Conservation (phyloP, 2,888 invertebrate species). For the Esperia sulphurella region DNA sequence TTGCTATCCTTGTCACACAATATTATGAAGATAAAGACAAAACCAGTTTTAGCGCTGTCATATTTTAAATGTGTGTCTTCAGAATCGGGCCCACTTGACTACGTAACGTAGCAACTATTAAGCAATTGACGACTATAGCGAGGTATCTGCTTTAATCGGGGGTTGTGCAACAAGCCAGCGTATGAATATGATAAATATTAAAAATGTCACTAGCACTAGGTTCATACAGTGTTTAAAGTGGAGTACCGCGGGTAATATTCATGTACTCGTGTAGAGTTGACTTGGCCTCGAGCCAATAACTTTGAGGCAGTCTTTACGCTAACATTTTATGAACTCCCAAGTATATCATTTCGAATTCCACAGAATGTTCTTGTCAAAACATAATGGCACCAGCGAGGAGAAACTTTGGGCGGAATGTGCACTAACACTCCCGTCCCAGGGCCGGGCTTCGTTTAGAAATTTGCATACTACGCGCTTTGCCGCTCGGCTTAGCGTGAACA, state of each 20-base stretch:
- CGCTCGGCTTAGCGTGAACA: constrained; percentile 8
- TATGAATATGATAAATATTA: no score
- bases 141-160: no score
- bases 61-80: no score
- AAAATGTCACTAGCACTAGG: no score
- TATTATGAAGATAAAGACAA: no score
- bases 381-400: constrained; percentile 10
- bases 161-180: no score
- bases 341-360: constrained; percentile 10
- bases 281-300: constrained; percentile 1
- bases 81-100: no score
- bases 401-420: constrained; percentile 11
- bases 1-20: no score
- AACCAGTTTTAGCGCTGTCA: no score
- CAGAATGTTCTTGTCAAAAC: constrained; percentile 11
- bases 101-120: no score
- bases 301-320: not conserved
- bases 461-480: constrained; percentile 18
- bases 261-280: not conserved
- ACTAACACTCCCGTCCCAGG: constrained; percentile 8
- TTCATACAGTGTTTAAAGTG: no score
- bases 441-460: constrained; percentile 23
- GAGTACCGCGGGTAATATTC: not conserved
- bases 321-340: constrained; percentile 8
- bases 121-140: no score